Evolutionary conservation across 2,113 vertebrate species (phyloP).

Genomic region (Clarias macrocephalus): DNA sequence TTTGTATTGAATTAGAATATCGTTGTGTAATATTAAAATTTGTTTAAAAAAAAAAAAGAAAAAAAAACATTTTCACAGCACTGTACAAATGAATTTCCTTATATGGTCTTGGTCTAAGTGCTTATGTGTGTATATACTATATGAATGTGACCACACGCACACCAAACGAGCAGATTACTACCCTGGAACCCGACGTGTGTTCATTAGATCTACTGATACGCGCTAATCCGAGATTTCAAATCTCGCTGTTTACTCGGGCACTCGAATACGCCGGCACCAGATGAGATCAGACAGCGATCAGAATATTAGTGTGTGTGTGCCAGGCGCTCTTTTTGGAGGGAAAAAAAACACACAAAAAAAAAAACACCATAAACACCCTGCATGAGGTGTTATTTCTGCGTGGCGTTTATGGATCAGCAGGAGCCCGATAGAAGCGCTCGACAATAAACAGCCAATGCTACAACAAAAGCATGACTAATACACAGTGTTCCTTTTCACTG

Average conservation of each 20-base stretch:
- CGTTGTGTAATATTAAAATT: no score
- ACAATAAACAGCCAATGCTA: slow-evolving; percentile 15
- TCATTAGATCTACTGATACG: neutral
- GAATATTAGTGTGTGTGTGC: neutral
- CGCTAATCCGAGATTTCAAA: slow-evolving; percentile 1
- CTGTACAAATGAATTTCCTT: no score
- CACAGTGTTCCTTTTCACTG: neutral
- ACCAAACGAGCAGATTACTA: neutral
- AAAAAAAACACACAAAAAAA: neutral
- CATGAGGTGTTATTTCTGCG: slow-evolving; percentile 7
- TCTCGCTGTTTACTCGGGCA: slow-evolving; percentile 5
- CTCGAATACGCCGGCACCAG: neutral
- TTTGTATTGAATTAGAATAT: no score
- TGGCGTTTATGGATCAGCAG: slow-evolving; percentile 27
- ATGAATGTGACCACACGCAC: neutral
- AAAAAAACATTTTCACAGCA: no score
- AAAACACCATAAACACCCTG: neutral
- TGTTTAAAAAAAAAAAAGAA: no score
- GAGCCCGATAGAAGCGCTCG: neutral
- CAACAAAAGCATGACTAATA: slow-evolving; percentile 21
- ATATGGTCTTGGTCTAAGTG: neutral
- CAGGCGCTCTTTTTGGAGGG: neutral
- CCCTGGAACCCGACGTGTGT: neutral
- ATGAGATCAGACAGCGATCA: neutral
- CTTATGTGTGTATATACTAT: neutral